Percentiles rank a stretch among this genome's conserved stretches.
Conservation (phyloP, 2,113 vertebrate genomes). For the Grallaria varia region DNA sequence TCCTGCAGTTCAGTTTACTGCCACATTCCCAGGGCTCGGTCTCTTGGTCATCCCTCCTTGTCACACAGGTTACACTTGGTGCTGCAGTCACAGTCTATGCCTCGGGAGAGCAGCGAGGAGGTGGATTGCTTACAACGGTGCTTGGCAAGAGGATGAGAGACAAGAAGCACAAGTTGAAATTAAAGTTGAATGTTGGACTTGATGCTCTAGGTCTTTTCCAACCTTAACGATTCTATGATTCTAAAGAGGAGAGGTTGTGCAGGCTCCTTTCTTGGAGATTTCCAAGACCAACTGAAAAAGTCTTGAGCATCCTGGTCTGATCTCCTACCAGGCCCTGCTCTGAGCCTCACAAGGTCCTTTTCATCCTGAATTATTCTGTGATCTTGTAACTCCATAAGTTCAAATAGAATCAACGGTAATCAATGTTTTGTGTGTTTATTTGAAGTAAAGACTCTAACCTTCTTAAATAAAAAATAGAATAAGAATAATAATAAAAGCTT, state of each 20-base stretch:
- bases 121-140: background rate
- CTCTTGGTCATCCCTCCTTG: background rate
- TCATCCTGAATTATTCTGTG: background rate
- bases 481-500: background rate
- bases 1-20: accelerated
- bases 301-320: background rate
- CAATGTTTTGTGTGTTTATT: background rate
- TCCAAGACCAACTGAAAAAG: background rate
- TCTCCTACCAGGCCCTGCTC: background rate
- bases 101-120: background rate
- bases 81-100: background rate
- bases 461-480: background rate
- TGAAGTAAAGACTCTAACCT: background rate
- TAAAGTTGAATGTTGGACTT: background rate
- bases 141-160: background rate
- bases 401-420: background rate
- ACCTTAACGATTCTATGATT: background rate
- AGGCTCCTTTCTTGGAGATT: background rate
- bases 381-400: background rate
- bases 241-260: background rate
- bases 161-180: background rate
- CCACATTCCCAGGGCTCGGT: background rate
- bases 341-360: background rate
- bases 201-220: background rate
- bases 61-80: background rate